These are phyloP conservation scores for Dipodomys merriami DNA, from an alignment of 2,113 vertebrate genomes.

Conservation along the genomic window DNA sequence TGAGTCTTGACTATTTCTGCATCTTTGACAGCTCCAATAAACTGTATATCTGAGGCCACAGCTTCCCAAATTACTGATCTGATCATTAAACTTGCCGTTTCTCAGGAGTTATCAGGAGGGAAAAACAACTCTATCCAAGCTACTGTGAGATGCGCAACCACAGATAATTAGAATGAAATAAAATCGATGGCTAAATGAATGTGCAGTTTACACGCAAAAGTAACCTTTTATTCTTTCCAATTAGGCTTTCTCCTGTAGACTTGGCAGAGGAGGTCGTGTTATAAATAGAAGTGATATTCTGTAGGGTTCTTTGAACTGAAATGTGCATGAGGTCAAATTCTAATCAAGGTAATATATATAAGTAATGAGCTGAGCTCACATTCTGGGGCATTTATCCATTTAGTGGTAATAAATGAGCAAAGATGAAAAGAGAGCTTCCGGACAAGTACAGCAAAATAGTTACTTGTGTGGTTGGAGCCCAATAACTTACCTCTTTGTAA, in stretches of 20 bases:
- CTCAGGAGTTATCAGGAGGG: constrained; percentile 54
- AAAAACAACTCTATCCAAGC: constrained; percentile 55
- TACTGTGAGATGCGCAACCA: constrained; percentile 53
- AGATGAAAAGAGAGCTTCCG: constrained; percentile 71
- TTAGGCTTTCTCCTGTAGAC: constrained; percentile 65
- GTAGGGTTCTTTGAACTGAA: constrained; percentile 68
- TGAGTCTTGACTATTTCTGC: constrained; percentile 59
- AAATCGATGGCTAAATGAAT: constrained; percentile 75
- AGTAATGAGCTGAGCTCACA: constrained; percentile 67
- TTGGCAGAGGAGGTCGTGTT: constrained; percentile 66
- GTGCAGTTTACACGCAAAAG: constrained; percentile 66
- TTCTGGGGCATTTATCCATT: constrained; percentile 70
- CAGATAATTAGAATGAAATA: constrained; percentile 71
- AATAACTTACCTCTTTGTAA: constrained; percentile 81
- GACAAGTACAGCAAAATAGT: constrained; percentile 76
- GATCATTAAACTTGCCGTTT: constrained; percentile 38
- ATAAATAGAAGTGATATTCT: constrained; percentile 79
- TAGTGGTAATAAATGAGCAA: constrained; percentile 66
- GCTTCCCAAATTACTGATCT: constrained; percentile 45
- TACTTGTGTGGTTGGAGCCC: constrained; percentile 75
- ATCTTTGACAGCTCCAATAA: constrained; percentile 16
- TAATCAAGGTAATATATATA: constrained; percentile 77
- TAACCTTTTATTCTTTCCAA: constrained; percentile 69
- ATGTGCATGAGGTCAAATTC: constrained; percentile 72
- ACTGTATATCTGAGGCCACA: neutral